phyloP scores from a whole-genome alignment of 2,113 vertebrate species.

The Macroglossus sobrinus region DNA sequence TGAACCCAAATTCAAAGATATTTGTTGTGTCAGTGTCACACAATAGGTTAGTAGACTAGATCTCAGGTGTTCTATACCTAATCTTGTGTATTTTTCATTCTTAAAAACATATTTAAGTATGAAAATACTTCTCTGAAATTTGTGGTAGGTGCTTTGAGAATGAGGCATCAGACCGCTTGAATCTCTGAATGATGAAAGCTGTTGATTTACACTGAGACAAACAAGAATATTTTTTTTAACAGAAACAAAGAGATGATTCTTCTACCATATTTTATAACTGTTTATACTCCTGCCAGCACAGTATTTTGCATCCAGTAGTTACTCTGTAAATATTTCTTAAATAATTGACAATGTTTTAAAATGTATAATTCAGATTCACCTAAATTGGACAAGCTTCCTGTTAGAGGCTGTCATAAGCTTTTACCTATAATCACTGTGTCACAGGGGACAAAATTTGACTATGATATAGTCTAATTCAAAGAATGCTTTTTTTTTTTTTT shows the following conservation, averaged over 20 bases:
- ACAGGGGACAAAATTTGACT: background rate
- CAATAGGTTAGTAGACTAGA: background rate
- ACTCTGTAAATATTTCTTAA: conserved; percentile 8
- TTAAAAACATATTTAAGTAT: background rate
- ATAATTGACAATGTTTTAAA: conserved; percentile 15
- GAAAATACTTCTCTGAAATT: background rate
- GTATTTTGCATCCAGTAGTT: background rate
- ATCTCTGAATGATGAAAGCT: background rate
- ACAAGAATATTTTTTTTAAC: background rate
- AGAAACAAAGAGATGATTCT: background rate
- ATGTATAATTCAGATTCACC: background rate
- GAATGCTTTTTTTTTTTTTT: background rate
- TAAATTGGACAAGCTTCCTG: background rate
- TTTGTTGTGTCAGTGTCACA: background rate
- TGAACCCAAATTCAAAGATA: background rate
- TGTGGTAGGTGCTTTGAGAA: background rate
- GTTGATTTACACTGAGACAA: background rate
- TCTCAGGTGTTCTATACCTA: background rate
- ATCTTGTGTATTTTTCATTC: background rate
- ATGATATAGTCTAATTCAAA: background rate
- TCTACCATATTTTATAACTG: background rate
- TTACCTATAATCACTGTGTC: background rate
- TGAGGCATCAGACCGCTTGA: background rate
- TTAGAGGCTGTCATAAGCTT: background rate
- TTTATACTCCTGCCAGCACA: background rate